Evolutionary conservation across 2,113 vertebrate genomes (phyloP).

Genomic region (Leptocoma aspasia): DNA sequence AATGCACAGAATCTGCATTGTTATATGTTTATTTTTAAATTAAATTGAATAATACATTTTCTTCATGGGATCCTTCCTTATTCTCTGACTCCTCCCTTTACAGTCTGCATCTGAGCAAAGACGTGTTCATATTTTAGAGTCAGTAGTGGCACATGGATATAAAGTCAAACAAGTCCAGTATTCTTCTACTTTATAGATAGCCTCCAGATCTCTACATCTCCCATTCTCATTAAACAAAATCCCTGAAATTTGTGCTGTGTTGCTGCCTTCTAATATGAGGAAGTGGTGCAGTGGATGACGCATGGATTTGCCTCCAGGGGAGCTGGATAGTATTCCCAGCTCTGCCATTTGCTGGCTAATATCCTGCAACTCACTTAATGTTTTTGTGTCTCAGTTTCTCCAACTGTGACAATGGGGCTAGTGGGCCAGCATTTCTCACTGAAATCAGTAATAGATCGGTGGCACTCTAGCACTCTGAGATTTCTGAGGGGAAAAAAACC

Average conservation of each 20-base stretch:
- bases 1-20: neutral
- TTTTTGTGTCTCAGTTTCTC: constrained; percentile 28
- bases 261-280: constrained; percentile 23
- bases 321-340: constrained; percentile 17
- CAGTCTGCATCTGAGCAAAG: constrained; percentile 5
- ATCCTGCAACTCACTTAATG: constrained; percentile 12
- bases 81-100: neutral
- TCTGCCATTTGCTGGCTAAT: constrained; percentile 33
- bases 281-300: neutral
- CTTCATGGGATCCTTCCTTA: neutral
- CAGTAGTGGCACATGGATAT: neutral
- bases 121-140: neutral
- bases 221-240: constrained; percentile 35
- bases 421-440: neutral
- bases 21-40: neutral
- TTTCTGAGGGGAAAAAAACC: neutral
- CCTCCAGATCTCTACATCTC: constrained; percentile 4
- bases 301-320: neutral
- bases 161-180: neutral
- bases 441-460: neutral
- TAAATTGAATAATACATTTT: neutral
- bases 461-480: neutral
- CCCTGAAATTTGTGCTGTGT: neutral
- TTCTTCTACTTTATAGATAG: constrained; percentile 8
- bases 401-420: constrained; percentile 1